A percentile compares a stretch with the other conserved stretches of the same genome.
These are phyloP conservation scores for Bombus pascuorum DNA, from an alignment of 1,140 invertebrate species.

Conservation along the genomic window DNA sequence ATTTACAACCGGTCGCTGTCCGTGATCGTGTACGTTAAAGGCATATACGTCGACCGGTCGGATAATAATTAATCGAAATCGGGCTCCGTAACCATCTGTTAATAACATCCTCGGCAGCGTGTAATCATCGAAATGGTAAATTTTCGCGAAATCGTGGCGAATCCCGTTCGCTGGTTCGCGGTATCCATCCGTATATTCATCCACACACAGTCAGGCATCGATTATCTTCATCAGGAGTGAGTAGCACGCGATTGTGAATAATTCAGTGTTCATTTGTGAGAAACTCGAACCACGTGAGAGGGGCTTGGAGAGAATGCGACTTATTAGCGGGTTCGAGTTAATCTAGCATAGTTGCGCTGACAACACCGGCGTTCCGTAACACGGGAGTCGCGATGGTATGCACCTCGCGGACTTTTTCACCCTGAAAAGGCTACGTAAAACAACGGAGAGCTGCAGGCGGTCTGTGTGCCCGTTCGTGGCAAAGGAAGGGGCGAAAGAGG, in stretches of 20 bases:
- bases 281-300: conserved; percentile 40
- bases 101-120: neutral
- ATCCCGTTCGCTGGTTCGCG: no score
- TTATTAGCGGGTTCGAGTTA: conserved; percentile 64
- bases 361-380: conserved; percentile 61
- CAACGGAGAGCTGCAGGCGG: neutral
- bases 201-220: neutral
- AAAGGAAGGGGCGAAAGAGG: neutral
- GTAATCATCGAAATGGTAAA: neutral
- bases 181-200: neutral
- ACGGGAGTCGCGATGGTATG: conserved; percentile 60
- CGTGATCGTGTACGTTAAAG: neutral
- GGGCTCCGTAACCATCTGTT: no score
- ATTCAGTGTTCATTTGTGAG: conserved; percentile 60
- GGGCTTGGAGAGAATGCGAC: conserved; percentile 42
- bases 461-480: neutral
- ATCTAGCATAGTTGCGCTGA: conserved; percentile 58
- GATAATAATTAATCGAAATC: conserved; percentile 38
- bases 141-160: conserved; percentile 6
- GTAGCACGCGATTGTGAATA: conserved; percentile 51
- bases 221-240: conserved; percentile 47
- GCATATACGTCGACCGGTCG: neutral
- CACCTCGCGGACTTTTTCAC: conserved; percentile 32
- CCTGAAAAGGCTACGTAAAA: conserved; percentile 29
- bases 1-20: conserved; percentile 7